Evolutionary conservation across 2,888 invertebrate genomes (phyloP).

Genomic region (Pristionchus arcanus): DNA sequence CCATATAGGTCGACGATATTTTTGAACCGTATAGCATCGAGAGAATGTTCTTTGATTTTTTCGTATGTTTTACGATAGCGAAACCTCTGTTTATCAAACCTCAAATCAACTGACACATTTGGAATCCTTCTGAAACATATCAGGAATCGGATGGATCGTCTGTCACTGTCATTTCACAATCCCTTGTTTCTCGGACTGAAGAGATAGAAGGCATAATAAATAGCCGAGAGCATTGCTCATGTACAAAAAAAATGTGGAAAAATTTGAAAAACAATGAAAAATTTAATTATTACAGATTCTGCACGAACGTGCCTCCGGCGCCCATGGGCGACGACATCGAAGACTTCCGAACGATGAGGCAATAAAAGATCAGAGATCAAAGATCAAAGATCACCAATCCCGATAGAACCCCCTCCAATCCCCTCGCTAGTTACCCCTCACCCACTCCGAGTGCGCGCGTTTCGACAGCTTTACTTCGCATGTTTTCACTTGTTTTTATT

Average conservation of each 20-base stretch:
- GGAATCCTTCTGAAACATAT: not conserved
- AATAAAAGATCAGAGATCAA: slow-evolving; percentile 43
- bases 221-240: no score
- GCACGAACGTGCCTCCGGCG: slow-evolving; percentile 27
- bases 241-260: not conserved
- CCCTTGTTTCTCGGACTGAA: no score
- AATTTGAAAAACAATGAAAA: no score
- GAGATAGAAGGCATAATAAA: no score
- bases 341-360: slow-evolving; percentile 54
- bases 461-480: slow-evolving; percentile 22
- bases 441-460: not conserved
- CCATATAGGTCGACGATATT: no score
- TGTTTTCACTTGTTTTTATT: not conserved
- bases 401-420: not conserved
- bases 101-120: not conserved
- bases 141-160: not conserved
- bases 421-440: not conserved
- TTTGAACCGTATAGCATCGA: no score
- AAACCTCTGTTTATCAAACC: no score
- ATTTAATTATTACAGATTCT: slow-evolving; percentile 37
- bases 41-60: no score
- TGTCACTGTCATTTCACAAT: no score
- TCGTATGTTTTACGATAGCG: no score
- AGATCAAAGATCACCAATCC: slow-evolving; percentile 26
- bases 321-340: slow-evolving; percentile 46